phyloP scores from a whole-genome alignment of 2,888 invertebrate species.

The Nyleta sp. region DNA sequence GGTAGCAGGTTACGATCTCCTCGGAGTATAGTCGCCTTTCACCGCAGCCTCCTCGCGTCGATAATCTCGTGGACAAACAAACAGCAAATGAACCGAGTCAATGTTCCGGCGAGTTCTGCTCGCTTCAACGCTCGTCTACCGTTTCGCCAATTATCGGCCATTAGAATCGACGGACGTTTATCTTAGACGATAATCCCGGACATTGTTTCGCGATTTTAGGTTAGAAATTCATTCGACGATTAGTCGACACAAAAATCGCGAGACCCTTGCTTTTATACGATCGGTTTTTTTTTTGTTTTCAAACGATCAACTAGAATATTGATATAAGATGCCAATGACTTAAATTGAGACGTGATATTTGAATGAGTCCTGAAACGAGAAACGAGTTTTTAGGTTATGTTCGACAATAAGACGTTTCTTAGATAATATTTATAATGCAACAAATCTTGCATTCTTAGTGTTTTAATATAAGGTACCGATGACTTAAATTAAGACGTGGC shows the following conservation, averaged over 20 bases:
- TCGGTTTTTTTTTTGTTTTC: background rate
- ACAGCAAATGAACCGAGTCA: conserved; percentile 38
- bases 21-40: conserved; percentile 48
- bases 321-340: too few species aligned
- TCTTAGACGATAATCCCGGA: background rate
- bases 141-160: conserved; percentile 47
- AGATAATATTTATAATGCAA: too few species aligned
- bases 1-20: conserved; percentile 45
- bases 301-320: too few species aligned
- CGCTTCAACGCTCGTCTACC: background rate
- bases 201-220: conserved; percentile 15
- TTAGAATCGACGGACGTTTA: conserved; percentile 12
- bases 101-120: conserved; percentile 20
- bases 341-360: too few species aligned
- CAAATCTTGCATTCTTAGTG: too few species aligned
- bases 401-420: too few species aligned
- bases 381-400: too few species aligned
- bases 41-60: conserved; percentile 43
- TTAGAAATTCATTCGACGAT: background rate
- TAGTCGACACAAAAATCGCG: background rate
- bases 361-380: too few species aligned
- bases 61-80: conserved; percentile 59
- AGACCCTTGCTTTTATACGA: too few species aligned
- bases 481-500: too few species aligned
- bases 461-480: too few species aligned